Evolutionary conservation across 1,140 invertebrate genomes (phyloP).

Genomic region (Octopus bimaculoides): DNA sequence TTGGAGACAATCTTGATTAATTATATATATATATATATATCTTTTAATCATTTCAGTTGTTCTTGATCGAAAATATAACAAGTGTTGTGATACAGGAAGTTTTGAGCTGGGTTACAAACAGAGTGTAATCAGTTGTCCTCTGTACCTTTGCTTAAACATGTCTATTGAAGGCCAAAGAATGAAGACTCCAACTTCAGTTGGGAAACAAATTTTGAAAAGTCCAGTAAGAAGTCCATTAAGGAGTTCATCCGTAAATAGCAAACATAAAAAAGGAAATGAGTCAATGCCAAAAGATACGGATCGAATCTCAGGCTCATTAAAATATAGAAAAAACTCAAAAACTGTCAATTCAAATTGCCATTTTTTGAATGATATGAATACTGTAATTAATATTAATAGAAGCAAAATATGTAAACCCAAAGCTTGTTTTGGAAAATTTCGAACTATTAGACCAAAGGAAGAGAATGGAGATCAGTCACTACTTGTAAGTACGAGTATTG

Average conservation of each 20-base stretch:
- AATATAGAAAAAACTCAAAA: not conserved
- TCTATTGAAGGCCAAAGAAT: constrained; percentile 68
- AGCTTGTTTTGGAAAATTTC: too few relatives aligned
- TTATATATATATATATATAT: not conserved
- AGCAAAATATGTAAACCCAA: too few relatives aligned
- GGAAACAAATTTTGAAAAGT: not conserved
- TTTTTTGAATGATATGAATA: too few relatives aligned
- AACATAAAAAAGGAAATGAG: not conserved
- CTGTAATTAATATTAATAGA: too few relatives aligned
- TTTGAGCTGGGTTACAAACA: constrained; percentile 84
- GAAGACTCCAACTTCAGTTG: constrained; percentile 29
- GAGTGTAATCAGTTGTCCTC: constrained; percentile 71
- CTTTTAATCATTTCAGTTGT: constrained; percentile 68
- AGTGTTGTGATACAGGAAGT: constrained; percentile 77
- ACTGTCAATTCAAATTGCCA: not conserved
- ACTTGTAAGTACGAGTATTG: too few relatives aligned
- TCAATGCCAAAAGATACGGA: not conserved
- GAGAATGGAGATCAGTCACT: too few relatives aligned
- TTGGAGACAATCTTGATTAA: not conserved
- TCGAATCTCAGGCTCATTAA: not conserved
- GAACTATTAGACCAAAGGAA: too few relatives aligned
- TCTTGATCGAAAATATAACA: constrained; percentile 75
- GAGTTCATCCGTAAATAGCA: not conserved
- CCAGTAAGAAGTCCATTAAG: not conserved
- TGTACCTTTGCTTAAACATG: constrained; percentile 77